These are phyloP conservation scores for Orestias chungarensis DNA, from an alignment of 2,797 vertebrate species.

Conservation along the genomic window DNA sequence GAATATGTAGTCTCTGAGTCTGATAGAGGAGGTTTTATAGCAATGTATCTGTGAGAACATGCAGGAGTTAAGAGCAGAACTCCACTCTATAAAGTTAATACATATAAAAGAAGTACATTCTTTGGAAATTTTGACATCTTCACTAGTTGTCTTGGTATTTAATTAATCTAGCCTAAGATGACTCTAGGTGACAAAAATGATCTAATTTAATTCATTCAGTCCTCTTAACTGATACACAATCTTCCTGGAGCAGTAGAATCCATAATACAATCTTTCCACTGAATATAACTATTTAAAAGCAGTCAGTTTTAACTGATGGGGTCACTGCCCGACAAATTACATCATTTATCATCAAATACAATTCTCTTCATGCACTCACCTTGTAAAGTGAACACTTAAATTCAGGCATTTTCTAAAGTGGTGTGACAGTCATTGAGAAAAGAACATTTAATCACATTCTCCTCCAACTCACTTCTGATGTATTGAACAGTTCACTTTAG, in stretches of 20 bases:
- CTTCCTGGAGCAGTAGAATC: conserved; percentile 39
- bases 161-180: neutral
- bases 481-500: conserved; percentile 25
- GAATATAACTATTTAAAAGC: conserved; percentile 51
- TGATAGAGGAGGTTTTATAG: no score
- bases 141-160: neutral
- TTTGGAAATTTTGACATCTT: neutral
- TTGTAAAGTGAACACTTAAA: conserved; percentile 21
- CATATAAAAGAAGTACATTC: neutral
- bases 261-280: conserved; percentile 22
- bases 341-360: conserved; percentile 45
- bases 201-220: conserved; percentile 17
- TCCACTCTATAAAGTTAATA: neutral
- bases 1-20: no score
- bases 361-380: conserved; percentile 37
- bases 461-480: conserved; percentile 28
- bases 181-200: neutral
- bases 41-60: neutral
- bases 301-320: conserved; percentile 40
- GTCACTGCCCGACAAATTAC: conserved; percentile 41
- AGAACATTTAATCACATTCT: conserved; percentile 36
- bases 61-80: neutral
- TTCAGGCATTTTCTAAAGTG: conserved; percentile 26
- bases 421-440: conserved; percentile 38
- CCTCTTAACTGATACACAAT: conserved; percentile 21